A percentile compares a stretch with the other conserved stretches of the same genome.
Conservation (phyloP, 2,113 vertebrate species). For the Grammomys dolichurus region DNA sequence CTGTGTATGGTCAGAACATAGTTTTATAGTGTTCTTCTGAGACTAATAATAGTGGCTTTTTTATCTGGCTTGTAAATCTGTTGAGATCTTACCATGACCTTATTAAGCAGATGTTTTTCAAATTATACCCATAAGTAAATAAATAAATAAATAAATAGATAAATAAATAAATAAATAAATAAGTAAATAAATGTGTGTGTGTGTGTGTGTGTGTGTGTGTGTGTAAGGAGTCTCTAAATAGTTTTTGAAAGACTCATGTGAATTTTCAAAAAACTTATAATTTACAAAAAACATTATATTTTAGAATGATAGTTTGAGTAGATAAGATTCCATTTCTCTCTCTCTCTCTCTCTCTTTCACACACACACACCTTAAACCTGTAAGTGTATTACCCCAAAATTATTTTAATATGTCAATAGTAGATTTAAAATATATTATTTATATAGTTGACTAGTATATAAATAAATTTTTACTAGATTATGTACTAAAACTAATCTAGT, state of each 20-base stretch:
- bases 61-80: slow-evolving; percentile 24
- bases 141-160: background rate
- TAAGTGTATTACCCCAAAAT: background rate
- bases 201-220: no score
- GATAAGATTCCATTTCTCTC: background rate
- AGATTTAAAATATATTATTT: slow-evolving; percentile 11
- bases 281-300: background rate
- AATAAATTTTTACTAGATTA: background rate
- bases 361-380: background rate
- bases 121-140: background rate
- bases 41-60: slow-evolving; percentile 51
- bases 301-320: background rate
- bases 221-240: background rate
- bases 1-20: slow-evolving; percentile 59
- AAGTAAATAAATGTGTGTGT: no score
- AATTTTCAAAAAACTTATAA: slow-evolving; percentile 33
- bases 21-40: slow-evolving; percentile 25
- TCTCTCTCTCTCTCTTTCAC: background rate
- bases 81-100: slow-evolving; percentile 50
- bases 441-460: no score
- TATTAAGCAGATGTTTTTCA: slow-evolving; percentile 47
- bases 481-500: no score
- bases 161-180: no score
- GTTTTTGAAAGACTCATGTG: slow-evolving; percentile 32
- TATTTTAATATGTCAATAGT: background rate